A percentile compares a stretch with the other conserved stretches of the same genome.
Evolutionary conservation across 2,888 invertebrate genomes (phyloP).

Genomic region (Cenopis cana): DNA sequence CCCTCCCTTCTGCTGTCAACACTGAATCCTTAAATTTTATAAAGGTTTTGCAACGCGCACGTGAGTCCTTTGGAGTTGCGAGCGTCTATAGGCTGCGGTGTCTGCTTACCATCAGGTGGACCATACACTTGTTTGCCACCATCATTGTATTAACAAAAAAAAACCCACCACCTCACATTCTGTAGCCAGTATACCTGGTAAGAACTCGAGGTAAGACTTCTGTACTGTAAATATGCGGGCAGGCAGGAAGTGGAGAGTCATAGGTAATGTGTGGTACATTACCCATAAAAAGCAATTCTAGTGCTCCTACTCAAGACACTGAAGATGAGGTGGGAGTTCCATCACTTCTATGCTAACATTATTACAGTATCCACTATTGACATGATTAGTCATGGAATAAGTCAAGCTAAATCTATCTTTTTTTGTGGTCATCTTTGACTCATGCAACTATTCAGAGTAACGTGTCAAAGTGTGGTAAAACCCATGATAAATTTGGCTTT

Average conservation of each 20-base stretch:
- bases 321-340: neutral
- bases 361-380: neutral
- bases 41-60: no score
- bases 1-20: no score
- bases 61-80: no score
- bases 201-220: no score
- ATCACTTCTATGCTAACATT: neutral
- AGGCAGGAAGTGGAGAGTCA: neutral
- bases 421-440: conserved; percentile 45
- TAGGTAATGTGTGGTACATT: no score
- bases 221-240: neutral
- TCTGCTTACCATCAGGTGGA: no score
- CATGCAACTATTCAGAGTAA: neutral
- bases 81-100: no score
- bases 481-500: conserved; percentile 7
- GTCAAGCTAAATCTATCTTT: conserved; percentile 30
- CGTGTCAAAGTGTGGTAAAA: neutral
- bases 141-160: no score
- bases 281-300: neutral
- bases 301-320: neutral
- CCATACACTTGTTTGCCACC: no score
- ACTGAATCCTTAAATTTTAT: no score
- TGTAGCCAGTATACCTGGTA: neutral
- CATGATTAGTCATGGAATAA: neutral
- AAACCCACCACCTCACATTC: no score